Percentiles rank a stretch among this genome's conserved stretches.
Evolutionary conservation across 1,140 invertebrate genomes (phyloP).

Genomic region (Oedothorax gibbosus): DNA sequence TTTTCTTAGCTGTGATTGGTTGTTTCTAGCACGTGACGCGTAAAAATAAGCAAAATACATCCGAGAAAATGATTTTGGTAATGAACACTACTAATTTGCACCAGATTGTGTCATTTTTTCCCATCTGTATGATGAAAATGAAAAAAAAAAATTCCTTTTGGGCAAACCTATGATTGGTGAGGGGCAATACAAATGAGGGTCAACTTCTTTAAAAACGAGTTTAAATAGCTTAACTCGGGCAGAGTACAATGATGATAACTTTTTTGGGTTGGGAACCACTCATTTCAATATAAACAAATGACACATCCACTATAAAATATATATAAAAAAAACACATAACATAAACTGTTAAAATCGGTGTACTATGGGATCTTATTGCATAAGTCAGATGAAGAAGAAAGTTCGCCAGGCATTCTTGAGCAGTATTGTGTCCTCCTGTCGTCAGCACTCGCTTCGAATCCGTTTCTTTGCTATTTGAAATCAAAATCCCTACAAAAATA

Average conservation of each 20-base stretch:
- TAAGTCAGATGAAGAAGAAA: not conserved
- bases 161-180: too few species aligned
- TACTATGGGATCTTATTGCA: not conserved
- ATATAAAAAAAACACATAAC: not conserved
- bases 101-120: too few species aligned
- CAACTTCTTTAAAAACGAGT: not conserved
- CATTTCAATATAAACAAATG: not conserved
- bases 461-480: conserved; percentile 40
- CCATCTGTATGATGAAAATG: too few species aligned
- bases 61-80: too few species aligned
- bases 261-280: not conserved
- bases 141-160: too few species aligned
- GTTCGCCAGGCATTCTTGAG: not conserved
- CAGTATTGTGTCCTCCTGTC: not conserved
- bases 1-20: too few species aligned
- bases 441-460: not conserved
- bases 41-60: too few species aligned
- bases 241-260: not conserved
- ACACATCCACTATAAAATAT: not conserved
- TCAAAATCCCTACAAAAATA: conserved; percentile 57
- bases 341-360: not conserved
- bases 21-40: too few species aligned
- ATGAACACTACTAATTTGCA: too few species aligned
- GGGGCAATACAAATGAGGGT: too few species aligned
- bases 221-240: not conserved